phyloP scores from a whole-genome alignment of 2,797 vertebrate species.

The Neosilurus hyrtlii region DNA sequence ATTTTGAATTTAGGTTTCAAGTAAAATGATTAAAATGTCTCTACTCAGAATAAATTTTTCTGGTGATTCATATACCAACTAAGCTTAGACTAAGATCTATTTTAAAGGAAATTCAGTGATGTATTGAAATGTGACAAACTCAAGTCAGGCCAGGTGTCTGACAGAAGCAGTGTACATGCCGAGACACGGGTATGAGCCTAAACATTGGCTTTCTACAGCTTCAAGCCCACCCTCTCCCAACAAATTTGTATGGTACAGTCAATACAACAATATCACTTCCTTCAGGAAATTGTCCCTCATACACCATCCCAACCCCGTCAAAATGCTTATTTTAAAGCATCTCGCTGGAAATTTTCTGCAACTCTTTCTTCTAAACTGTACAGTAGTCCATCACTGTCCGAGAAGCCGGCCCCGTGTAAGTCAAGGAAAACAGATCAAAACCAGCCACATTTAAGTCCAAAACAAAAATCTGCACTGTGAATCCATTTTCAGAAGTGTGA shows the following conservation, averaged over 20 bases:
- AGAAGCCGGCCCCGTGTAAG: neutral
- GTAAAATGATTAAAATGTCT: neutral
- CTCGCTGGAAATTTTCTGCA: neutral
- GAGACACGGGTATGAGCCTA: neutral
- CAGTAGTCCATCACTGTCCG: conserved; percentile 9
- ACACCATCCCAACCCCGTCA: conserved; percentile 43
- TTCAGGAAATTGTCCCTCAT: neutral
- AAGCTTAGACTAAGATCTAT: neutral
- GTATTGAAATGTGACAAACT: neutral
- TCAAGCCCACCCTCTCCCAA: conserved; percentile 4
- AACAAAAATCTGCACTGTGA: conserved; percentile 91
- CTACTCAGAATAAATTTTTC: neutral
- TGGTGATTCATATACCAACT: too few species aligned
- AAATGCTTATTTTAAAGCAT: neutral
- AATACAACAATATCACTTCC: neutral
- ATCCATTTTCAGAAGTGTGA: conserved; percentile 91
- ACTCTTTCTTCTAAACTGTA: neutral
- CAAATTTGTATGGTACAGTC: neutral
- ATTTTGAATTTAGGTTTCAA: too few species aligned
- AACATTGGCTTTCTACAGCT: neutral
- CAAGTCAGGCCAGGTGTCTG: neutral
- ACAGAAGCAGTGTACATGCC: neutral
- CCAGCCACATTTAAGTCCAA: conserved; percentile 13
- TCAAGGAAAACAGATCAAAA: neutral
- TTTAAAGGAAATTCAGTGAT: neutral